Conservation (phyloP, 2,888 invertebrate species). For the Nemotelus nigrinus region DNA sequence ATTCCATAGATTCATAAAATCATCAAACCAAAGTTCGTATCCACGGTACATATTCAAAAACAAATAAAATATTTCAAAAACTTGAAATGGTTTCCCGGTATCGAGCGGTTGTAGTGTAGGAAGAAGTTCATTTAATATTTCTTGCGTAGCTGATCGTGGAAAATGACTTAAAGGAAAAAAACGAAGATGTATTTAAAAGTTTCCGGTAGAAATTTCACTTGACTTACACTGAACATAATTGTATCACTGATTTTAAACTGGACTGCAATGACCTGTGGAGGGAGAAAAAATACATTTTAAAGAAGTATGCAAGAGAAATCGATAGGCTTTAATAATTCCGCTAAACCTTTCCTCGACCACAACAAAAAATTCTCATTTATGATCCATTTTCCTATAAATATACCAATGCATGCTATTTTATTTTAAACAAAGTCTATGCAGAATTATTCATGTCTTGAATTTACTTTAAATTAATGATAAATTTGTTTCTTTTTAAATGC, state of each 20-base stretch:
- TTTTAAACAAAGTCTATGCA: background rate
- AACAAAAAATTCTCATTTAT: conserved; percentile 1
- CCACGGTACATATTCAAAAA: conserved; percentile 77
- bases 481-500: no score
- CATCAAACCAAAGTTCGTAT: conserved; percentile 81
- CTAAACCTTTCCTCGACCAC: background rate
- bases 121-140: conserved; percentile 84
- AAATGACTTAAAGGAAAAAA: conserved; percentile 70
- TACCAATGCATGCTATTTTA: conserved; percentile 7
- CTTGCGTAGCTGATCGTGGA: conserved; percentile 78
- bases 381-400: background rate
- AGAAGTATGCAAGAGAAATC: background rate
- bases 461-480: no score
- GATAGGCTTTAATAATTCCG: background rate
- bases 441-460: no score
- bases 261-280: conserved; percentile 51
- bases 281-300: conserved; percentile 27
- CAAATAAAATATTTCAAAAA: conserved; percentile 73
- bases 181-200: background rate
- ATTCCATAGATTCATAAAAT: conserved; percentile 82
- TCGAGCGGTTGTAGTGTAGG: conserved; percentile 83
- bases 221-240: conserved; percentile 52
- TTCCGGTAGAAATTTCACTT: background rate
- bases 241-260: conserved; percentile 50
- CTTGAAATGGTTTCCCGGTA: conserved; percentile 65